These are phyloP conservation scores for Drosophila bunnanda DNA, from an alignment of 2,888 invertebrate species.

Conservation along the genomic window DNA sequence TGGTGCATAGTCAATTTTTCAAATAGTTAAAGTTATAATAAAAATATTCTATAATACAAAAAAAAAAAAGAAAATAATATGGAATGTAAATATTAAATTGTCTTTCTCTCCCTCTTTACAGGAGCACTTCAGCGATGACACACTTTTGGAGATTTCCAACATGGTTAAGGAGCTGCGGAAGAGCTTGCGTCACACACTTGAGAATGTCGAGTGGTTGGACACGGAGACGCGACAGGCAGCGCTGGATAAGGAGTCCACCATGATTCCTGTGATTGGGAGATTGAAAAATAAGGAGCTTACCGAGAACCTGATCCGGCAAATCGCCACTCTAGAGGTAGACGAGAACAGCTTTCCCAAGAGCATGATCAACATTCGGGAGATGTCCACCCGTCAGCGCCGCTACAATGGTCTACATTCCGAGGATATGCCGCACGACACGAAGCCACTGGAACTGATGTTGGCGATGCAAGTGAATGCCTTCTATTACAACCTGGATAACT, in stretches of 20 bases:
- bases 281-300: conserved; percentile 59
- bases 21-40: no score
- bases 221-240: conserved; percentile 75
- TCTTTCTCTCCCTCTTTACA: conserved; percentile 20
- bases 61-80: background rate
- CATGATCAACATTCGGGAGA: conserved; percentile 66
- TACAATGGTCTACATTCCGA: conserved; percentile 65
- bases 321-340: conserved; percentile 60
- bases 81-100: background rate
- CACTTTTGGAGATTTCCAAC: conserved; percentile 57
- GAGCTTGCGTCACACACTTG: conserved; percentile 60
- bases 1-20: no score
- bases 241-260: conserved; percentile 71
- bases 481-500: conserved; percentile 82
- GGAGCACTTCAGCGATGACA: conserved; percentile 72
- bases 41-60: background rate
- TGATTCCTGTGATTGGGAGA: conserved; percentile 67
- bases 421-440: conserved; percentile 51
- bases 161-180: conserved; percentile 76
- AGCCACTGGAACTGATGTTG: conserved; percentile 73
- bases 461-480: conserved; percentile 81
- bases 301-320: conserved; percentile 65
- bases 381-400: conserved; percentile 63
- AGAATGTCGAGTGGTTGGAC: conserved; percentile 81
- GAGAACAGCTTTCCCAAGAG: conserved; percentile 67